A percentile compares a stretch with the other conserved stretches of the same genome.
Evolutionary conservation across 2,797 vertebrate genomes (phyloP).

Genomic region (Coilia nasus): DNA sequence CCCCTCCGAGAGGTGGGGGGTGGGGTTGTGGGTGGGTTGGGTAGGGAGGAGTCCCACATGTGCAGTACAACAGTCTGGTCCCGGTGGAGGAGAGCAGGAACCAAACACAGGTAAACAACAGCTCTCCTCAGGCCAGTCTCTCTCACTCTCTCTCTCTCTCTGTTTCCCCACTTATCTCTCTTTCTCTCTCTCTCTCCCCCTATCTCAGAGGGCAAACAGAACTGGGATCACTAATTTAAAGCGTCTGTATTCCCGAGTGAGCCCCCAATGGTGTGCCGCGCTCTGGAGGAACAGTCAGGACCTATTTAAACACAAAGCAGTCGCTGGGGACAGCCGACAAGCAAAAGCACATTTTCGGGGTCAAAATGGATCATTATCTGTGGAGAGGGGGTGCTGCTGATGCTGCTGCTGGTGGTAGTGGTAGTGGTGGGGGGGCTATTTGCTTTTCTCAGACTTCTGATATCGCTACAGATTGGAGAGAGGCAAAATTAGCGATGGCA

Average conservation of each 20-base stretch:
- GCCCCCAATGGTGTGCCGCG: background rate
- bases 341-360: slow-evolving; percentile 21
- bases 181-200: slow-evolving; percentile 24
- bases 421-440: background rate
- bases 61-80: background rate
- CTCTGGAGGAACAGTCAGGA: slow-evolving; percentile 17
- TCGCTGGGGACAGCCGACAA: slow-evolving; percentile 17
- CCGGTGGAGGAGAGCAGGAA: background rate
- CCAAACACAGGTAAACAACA: slow-evolving; percentile 55
- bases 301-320: slow-evolving; percentile 22
- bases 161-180: background rate
- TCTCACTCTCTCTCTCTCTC: background rate
- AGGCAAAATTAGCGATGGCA: background rate
- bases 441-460: slow-evolving; percentile 1
- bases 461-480: background rate
- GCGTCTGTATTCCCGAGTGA: slow-evolving; percentile 51
- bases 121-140: slow-evolving; percentile 53
- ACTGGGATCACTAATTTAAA: slow-evolving; percentile 55
- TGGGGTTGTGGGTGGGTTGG: background rate
- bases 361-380: slow-evolving; percentile 20
- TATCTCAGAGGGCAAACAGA: slow-evolving; percentile 59
- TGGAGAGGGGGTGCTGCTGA: background rate
- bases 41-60: background rate
- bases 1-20: background rate
- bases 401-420: background rate